Percentiles rank a stretch among this genome's conserved stretches.
Conservation (phyloP, 1,140 invertebrate genomes). For the Eriocheir sinensis region DNA sequence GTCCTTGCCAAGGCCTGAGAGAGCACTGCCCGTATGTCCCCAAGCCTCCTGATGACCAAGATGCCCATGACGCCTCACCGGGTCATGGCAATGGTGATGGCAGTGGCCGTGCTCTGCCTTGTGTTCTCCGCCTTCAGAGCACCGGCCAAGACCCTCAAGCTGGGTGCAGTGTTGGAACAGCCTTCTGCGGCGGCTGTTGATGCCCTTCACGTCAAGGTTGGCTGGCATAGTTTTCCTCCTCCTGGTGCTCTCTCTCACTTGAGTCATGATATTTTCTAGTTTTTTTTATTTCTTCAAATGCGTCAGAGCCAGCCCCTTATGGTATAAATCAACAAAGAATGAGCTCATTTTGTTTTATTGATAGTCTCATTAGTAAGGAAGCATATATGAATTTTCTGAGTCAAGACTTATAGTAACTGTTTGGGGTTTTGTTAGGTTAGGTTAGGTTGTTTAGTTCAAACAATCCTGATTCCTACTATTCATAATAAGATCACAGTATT, state of each 20-base stretch:
- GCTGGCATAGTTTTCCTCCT: background rate
- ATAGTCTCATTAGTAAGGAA: too few relatives aligned
- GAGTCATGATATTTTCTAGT: background rate
- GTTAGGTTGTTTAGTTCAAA: too few relatives aligned
- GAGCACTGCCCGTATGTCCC: conserved; percentile 48
- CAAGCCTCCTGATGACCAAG: conserved; percentile 64
- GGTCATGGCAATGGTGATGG: conserved; percentile 55
- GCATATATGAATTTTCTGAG: too few relatives aligned
- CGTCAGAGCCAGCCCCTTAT: too few relatives aligned
- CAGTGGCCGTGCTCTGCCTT: conserved; percentile 63
- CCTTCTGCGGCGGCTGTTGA: background rate
- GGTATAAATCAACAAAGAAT: too few relatives aligned
- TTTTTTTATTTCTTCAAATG: background rate
- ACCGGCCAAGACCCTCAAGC: conserved; percentile 47
- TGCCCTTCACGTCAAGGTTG: background rate
- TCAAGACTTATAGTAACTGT: too few relatives aligned
- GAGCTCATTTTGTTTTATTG: too few relatives aligned
- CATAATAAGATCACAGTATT: too few relatives aligned
- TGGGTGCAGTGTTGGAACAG: conserved; percentile 58
- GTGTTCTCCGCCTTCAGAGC: conserved; percentile 60
- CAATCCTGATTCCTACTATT: too few relatives aligned
- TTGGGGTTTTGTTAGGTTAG: too few relatives aligned
- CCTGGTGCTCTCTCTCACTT: background rate
- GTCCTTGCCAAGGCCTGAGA: too few relatives aligned
- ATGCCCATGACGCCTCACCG: conserved; percentile 66